Conservation (phyloP, 2,113 vertebrate genomes). For the Neogale vison region DNA sequence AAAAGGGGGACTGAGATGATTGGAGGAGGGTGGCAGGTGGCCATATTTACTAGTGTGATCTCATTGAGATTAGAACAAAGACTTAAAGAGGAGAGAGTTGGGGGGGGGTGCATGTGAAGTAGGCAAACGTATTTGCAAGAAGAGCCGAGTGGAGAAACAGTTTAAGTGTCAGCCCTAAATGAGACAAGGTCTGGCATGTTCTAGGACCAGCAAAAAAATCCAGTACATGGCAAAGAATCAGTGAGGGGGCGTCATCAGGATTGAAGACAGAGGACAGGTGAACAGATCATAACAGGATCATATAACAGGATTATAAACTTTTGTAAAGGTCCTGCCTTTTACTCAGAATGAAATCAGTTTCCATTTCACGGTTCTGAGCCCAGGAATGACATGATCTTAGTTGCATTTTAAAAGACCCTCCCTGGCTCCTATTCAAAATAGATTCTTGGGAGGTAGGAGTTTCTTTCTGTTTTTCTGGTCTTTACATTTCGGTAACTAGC, state of each 20-base stretch:
- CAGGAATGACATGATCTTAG: neutral
- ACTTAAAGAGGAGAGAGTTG: neutral
- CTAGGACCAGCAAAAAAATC: neutral
- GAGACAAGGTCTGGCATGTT: neutral
- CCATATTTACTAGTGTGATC: neutral
- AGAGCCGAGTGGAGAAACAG: neutral
- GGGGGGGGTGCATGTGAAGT: neutral
- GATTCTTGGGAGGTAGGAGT: neutral
- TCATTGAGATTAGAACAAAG: neutral
- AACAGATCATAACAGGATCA: too few species aligned
- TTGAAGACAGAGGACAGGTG: neutral
- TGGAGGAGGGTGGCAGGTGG: neutral
- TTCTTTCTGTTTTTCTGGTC: neutral
- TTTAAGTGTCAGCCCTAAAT: neutral
- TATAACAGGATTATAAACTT: neutral
- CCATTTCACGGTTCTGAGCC: neutral
- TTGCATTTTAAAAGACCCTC: neutral
- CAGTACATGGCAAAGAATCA: neutral
- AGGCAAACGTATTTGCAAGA: neutral
- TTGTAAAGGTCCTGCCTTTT: neutral
- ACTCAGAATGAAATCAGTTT: neutral
- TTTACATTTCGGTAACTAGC: neutral
- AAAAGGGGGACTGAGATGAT: neutral
- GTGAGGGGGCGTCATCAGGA: neutral
- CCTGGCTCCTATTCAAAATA: neutral